These are phyloP conservation scores for Pseudolaguvia tuberculata DNA, from an alignment of 2,113 vertebrate genomes.

Conservation along the genomic window DNA sequence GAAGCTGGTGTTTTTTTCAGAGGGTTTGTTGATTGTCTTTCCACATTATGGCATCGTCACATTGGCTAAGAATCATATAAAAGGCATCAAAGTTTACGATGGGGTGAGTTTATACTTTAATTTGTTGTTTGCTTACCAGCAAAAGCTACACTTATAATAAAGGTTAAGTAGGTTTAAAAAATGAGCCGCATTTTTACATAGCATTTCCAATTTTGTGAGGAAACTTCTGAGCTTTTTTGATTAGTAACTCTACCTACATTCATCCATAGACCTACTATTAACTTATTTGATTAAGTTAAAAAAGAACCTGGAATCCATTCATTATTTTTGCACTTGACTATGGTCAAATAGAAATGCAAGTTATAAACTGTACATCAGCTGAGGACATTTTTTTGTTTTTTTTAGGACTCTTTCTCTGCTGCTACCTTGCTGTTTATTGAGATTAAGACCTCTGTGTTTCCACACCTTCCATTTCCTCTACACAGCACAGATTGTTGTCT, in stretches of 20 bases:
- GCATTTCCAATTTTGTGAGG: too few species aligned
- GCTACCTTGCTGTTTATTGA: conserved; percentile 81
- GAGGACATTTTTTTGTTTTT: too few species aligned
- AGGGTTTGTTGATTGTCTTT: conserved; percentile 82
- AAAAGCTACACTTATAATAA: neutral
- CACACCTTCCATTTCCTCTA: conserved; percentile 81
- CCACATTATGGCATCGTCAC: conserved; percentile 76
- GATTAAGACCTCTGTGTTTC: conserved; percentile 73
- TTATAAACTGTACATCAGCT: too few species aligned
- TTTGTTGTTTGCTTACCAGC: neutral
- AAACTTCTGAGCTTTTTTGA: neutral
- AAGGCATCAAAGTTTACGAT: conserved; percentile 75
- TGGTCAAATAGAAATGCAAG: too few species aligned
- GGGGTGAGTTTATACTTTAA: conserved; percentile 68
- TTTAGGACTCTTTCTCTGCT: conserved; percentile 76
- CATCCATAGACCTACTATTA: neutral
- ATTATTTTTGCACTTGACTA: too few species aligned
- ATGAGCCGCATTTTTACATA: too few species aligned
- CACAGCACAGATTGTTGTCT: conserved; percentile 71
- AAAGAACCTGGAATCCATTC: neutral
- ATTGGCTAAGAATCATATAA: conserved; percentile 79
- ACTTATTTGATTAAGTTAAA: neutral
- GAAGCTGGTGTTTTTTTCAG: conserved; percentile 84
- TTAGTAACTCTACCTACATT: neutral
- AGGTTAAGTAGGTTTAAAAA: neutral